Evolutionary conservation across 1,140 invertebrate genomes (phyloP), one percentile per base, ranked within the genome.

Genomic region (Diachasmimorpha longicaudata): DNA sequence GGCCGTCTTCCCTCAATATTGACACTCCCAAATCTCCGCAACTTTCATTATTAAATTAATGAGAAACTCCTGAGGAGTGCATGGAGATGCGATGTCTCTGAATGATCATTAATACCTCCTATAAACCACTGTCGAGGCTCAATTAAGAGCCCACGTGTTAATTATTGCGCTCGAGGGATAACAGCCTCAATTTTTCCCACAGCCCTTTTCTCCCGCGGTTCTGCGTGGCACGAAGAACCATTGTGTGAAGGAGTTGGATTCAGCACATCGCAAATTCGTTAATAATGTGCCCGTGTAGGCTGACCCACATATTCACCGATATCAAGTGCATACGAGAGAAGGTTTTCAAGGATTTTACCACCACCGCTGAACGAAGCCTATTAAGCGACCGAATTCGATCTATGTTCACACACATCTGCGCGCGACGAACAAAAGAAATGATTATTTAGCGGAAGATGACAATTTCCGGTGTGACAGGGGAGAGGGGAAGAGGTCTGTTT

Each of bases 231-330:
- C 42, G 46, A 72, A 42, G 48, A 52, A 48, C 70, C 48, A 72
- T 72, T 72, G 46, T 72, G 46, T 31, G 25, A 55, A 72, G 46
- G 23, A 63, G 23, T 36, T 58, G 48, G 48, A 72, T 72, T 72
- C 70, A 72, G 70, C 70, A 69, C 23, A 72, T 72, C 70, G 25
- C 25, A 52, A 52, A 72, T 72, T 55, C 70, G 46, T 58, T 72
- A 36, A 72, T 72, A 72, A 72, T 52, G 23, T 72, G 31, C 70
- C 70, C 46, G 16, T 39, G 16, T n/a, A 1, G 67, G 70, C 46
- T 72, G 70, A 72, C 70, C 70, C 70, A 72, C 70, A 72, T 72
- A 48, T 72, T 52, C 25, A 72, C 36, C 52, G 58, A 63, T 63
- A 63, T 63, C 58, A 71, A 44, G 69, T 71, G 69, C 69, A 31